Percentiles rank a stretch among this genome's conserved stretches.
These are phyloP conservation scores for Brotula barbata DNA, from an alignment of 2,797 vertebrate species.

Conservation along the genomic window DNA sequence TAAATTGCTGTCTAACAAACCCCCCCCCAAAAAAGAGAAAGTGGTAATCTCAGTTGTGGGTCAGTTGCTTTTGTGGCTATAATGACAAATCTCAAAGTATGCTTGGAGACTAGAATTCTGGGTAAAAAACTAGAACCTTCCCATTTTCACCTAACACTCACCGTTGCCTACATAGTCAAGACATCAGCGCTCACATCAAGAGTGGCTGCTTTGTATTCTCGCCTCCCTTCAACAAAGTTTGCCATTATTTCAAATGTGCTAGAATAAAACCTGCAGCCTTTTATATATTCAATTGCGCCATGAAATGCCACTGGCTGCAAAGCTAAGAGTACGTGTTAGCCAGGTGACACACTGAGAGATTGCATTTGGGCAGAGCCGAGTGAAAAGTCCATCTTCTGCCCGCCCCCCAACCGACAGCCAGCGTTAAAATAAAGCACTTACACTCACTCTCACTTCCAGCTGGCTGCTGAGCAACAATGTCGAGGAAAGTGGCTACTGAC, in stretches of 20 bases:
- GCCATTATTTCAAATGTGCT: slow-evolving; percentile 25
- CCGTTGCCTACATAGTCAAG: slow-evolving; percentile 16
- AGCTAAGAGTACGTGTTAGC: slow-evolving; percentile 38
- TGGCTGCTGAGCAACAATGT: slow-evolving; percentile 46
- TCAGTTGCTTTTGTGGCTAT: no score
- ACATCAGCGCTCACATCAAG: slow-evolving; percentile 9
- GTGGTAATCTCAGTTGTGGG: no score
- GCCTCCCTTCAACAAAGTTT: not conserved
- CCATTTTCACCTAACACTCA: slow-evolving; percentile 14
- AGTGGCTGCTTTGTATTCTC: slow-evolving; percentile 9
- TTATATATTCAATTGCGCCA: slow-evolving; percentile 64
- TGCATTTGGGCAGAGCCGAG: slow-evolving; percentile 43
- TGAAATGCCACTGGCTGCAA: slow-evolving; percentile 64
- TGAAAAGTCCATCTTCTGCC: slow-evolving; percentile 52
- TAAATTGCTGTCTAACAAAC: no score
- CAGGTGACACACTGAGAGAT: slow-evolving; percentile 65
- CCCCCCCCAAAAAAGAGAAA: no score
- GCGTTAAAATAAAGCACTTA: slow-evolving; percentile 46
- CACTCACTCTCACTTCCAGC: slow-evolving; percentile 25
- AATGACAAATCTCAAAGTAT: not conserved
- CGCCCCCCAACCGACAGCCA: slow-evolving; percentile 19
- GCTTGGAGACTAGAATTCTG: not conserved
- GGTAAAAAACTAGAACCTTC: slow-evolving; percentile 14
- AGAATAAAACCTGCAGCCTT: slow-evolving; percentile 41
- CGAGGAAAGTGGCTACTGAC: slow-evolving; percentile 30